These are phyloP conservation scores for Ceryle rudis DNA, from an alignment of 2,797 vertebrate species.

Conservation along the genomic window DNA sequence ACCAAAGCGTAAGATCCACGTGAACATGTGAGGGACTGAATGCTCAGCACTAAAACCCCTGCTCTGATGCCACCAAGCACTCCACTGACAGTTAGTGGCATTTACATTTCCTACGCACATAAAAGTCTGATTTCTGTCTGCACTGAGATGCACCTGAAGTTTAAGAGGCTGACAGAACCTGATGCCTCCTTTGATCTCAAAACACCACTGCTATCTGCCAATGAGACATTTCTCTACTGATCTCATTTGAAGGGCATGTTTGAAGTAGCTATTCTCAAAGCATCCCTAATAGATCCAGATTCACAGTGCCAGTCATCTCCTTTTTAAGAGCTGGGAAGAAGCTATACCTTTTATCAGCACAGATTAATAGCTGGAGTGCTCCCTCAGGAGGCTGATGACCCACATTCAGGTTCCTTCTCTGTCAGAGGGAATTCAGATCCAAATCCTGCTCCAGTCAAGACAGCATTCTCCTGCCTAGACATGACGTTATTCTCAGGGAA, in stretches of 20 bases:
- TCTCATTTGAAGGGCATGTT: not conserved
- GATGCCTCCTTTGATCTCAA: not conserved
- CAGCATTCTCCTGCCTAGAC: accelerated
- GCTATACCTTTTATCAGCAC: not conserved
- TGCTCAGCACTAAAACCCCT: not conserved
- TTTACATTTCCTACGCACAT: not conserved
- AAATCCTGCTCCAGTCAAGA: not conserved
- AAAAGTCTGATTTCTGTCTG: not conserved
- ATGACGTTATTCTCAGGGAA: not conserved
- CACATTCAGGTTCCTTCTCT: not conserved
- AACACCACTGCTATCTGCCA: not conserved
- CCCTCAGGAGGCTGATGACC: not conserved
- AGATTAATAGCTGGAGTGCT: not conserved
- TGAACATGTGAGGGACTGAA: not conserved
- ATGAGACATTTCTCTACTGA: not conserved
- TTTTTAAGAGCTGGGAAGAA: not conserved
- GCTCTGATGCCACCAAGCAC: not conserved
- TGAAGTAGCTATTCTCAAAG: not conserved
- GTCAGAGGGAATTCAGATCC: not conserved
- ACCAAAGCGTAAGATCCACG: not conserved
- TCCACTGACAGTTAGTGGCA: not conserved
- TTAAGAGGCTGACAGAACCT: not conserved
- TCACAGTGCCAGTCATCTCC: not conserved
- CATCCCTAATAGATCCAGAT: not conserved
- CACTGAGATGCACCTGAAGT: not conserved